Evolutionary conservation across 2,113 vertebrate genomes (phyloP), one percentile per base, ranked within the genome.

Genomic region (Barbus barbus): DNA sequence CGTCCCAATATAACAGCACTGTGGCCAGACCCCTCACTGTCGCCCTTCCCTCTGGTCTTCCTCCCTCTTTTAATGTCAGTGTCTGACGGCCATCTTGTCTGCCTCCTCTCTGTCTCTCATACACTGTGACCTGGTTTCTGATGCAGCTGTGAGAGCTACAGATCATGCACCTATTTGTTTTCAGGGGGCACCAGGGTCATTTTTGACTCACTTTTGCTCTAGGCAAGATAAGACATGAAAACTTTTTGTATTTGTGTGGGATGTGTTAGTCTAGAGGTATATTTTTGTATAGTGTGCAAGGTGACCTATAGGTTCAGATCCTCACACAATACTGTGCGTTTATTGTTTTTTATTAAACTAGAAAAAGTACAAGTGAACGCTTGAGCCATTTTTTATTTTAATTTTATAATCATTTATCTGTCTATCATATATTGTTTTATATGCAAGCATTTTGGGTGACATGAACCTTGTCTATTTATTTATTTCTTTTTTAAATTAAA

Each of bases 91-190:
- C 84, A 65, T 67, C 63, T 81, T 31, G 20, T 78, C 44, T 33
- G 33, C 31, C 22, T 74, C 65, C 26, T 82, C 65, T 44, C 74
- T 83, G 74, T 82, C 76, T 85, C 38, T 56, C 41, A 61, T 67
- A 44, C 76, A 56, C 31, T 36, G 67, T 87, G 80, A 83, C 83
- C 83, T 83, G 86, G 83, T 83, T 85, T 83, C 83, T 75, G 79
- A 26, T 51, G 38, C 56, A 56, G 65, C 38, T 26, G 76, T 58
- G 63, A 69, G 22, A 18, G 16, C 22, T 72, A 60, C 65, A 84
- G 31, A 71, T n/a, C 71, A 16, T 4, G 20, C 26, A 44, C 79
- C 61, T n/a, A 18, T 31, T 67, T 33, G n/a, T 22, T 48, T 44
- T 33, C 28, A 46, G 78, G n/a, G 33, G 18, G n/a, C 28, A 61